phyloP scores from a whole-genome alignment of 2,888 invertebrate genomes.

The Herminia tarsipennalis region DNA sequence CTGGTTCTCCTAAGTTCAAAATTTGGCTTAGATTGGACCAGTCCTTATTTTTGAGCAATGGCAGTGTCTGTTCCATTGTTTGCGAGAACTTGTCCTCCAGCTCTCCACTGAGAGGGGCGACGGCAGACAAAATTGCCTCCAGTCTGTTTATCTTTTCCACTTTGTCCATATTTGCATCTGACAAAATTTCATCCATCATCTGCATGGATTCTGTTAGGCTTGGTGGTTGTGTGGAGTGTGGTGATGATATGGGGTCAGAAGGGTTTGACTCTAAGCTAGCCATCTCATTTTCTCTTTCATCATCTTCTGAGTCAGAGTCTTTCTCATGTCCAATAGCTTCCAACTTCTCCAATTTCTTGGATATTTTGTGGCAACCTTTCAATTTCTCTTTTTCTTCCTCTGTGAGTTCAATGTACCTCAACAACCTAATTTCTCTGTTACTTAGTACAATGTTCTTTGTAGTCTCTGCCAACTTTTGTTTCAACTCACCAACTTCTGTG shows the following conservation, averaged over 20 bases:
- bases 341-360: conserved; percentile 95
- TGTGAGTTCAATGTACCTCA: conserved; percentile 95
- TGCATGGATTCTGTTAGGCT: conserved; percentile 96
- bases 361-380: conserved; percentile 96
- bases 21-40: conserved; percentile 83
- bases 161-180: conserved; percentile 93
- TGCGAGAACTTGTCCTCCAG: conserved; percentile 81
- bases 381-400: conserved; percentile 97
- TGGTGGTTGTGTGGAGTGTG: conserved; percentile 91
- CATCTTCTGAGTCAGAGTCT: conserved; percentile 91
- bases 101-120: conserved; percentile 89
- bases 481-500: conserved; percentile 95
- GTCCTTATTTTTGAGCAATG: conserved; percentile 82
- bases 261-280: conserved; percentile 92
- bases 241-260: conserved; percentile 91
- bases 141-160: conserved; percentile 94
- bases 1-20: conserved; percentile 75
- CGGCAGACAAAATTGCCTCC: conserved; percentile 93
- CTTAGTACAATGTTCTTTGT: conserved; percentile 95
- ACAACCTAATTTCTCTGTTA: conserved; percentile 95
- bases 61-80: conserved; percentile 83
- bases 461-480: conserved; percentile 91
- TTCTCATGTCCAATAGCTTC: conserved; percentile 92
- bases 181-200: conserved; percentile 93
- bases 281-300: conserved; percentile 91